Evolutionary conservation across 2,888 invertebrate genomes (phyloP).

Genomic region (Mythimna impura): DNA sequence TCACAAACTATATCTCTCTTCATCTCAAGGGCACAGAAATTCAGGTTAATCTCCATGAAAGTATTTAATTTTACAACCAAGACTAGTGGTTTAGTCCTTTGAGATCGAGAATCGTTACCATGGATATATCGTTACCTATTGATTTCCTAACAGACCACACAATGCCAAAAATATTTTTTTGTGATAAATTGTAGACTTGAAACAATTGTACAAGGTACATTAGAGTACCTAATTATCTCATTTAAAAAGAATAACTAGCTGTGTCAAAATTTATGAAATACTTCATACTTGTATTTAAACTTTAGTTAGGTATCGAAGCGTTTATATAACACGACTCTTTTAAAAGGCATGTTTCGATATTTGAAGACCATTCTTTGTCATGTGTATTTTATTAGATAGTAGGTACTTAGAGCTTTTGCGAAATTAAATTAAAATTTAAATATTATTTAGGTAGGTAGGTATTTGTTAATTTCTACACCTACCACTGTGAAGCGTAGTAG

Average conservation of each 20-base stretch:
- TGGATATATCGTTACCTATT: not conserved
- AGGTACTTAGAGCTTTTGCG: not conserved
- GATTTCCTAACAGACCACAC: not conserved
- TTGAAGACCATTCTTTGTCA: not conserved
- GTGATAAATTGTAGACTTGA: constrained; percentile 12
- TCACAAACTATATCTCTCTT: not conserved
- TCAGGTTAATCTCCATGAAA: not conserved
- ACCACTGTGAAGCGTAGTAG: not conserved
- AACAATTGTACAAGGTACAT: constrained; percentile 6
- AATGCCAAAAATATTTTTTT: constrained; percentile 18
- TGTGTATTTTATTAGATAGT: not conserved
- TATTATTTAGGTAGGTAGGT: not conserved
- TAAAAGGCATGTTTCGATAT: not conserved
- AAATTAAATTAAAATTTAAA: not conserved
- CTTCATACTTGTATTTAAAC: no score
- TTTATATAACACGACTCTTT: not conserved
- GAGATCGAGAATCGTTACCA: not conserved
- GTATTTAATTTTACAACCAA: constrained; percentile 4
- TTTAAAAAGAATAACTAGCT: not conserved
- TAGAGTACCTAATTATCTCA: constrained; percentile 1
- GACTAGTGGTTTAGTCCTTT: not conserved
- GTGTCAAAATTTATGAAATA: constrained; percentile 8
- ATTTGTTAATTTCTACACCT: not conserved
- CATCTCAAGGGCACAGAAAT: not conserved
- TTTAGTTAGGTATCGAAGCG: not conserved